Conservation (phyloP, 2,113 vertebrate genomes). For the Vombatus ursinus region DNA sequence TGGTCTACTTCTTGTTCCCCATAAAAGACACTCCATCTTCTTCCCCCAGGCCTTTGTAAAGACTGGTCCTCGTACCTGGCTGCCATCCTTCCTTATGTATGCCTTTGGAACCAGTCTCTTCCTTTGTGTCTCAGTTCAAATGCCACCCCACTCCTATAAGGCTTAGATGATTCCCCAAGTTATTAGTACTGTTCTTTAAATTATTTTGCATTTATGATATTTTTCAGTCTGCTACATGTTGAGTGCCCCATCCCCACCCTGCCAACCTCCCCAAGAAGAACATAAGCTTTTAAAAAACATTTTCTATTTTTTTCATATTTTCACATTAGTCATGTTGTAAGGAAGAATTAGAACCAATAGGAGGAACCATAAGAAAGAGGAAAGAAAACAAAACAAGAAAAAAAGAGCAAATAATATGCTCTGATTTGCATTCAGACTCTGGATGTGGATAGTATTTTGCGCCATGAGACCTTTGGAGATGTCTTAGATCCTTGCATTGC, state of each 20-base stretch:
- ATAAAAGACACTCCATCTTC: background rate
- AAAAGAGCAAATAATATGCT: too few relatives aligned
- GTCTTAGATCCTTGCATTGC: too few relatives aligned
- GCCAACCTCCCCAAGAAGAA: background rate
- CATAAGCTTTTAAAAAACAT: background rate
- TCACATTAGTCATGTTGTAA: too few relatives aligned
- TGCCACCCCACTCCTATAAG: background rate
- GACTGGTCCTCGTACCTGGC: background rate
- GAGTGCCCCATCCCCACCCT: background rate
- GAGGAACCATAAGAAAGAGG: too few relatives aligned
- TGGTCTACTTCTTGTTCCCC: background rate
- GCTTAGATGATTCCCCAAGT: background rate
- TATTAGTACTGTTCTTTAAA: background rate
- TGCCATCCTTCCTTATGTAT: background rate
- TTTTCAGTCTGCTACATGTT: background rate
- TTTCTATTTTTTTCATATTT: too few relatives aligned
- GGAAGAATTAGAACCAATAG: too few relatives aligned
- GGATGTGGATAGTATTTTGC: too few relatives aligned
- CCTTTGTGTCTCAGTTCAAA: background rate
- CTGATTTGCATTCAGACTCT: too few relatives aligned
- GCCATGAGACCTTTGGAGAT: too few relatives aligned
- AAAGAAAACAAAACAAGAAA: too few relatives aligned
- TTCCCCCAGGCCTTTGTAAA: background rate
- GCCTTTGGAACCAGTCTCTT: background rate
- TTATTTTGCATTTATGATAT: background rate